Percentiles rank a stretch among this genome's conserved stretches.
Conservation (phyloP, 2,797 vertebrate genomes). For the Diglossa cyanea region DNA sequence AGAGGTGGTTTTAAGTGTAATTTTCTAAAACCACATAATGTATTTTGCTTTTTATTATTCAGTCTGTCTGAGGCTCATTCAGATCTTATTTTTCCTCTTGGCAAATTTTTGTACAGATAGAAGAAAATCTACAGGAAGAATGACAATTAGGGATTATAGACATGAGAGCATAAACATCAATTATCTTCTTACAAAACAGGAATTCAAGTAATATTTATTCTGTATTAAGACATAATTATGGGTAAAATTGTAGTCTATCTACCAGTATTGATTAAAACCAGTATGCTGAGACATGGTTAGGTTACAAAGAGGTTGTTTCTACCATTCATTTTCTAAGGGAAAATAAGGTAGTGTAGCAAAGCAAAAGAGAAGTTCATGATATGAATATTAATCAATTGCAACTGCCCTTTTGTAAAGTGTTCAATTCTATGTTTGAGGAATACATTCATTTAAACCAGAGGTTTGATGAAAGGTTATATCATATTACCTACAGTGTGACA, state of each 20-base stretch:
- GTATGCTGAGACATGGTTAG: neutral
- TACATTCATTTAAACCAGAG: neutral
- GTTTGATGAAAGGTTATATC: neutral
- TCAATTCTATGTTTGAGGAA: neutral
- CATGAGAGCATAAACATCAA: neutral
- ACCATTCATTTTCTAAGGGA: neutral
- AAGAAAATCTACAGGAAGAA: conserved; percentile 5
- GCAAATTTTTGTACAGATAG: neutral
- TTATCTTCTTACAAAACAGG: neutral
- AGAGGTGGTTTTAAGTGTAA: conserved; percentile 5
- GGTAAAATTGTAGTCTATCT: neutral
- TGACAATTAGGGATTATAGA: neutral
- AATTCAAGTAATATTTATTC: neutral
- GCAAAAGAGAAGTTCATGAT: neutral
- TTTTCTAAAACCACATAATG: conserved; percentile 34
- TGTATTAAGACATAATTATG: neutral
- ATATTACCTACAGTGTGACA: neutral
- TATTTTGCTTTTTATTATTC: neutral
- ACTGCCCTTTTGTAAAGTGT: neutral
- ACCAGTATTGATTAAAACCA: neutral
- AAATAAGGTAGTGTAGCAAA: neutral
- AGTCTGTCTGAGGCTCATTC: neutral
- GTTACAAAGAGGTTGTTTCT: neutral
- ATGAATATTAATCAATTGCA: conserved; percentile 11
- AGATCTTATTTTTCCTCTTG: neutral